Evolutionary conservation across 2,797 vertebrate genomes (phyloP).

Genomic region (Coreius guichenoti): DNA sequence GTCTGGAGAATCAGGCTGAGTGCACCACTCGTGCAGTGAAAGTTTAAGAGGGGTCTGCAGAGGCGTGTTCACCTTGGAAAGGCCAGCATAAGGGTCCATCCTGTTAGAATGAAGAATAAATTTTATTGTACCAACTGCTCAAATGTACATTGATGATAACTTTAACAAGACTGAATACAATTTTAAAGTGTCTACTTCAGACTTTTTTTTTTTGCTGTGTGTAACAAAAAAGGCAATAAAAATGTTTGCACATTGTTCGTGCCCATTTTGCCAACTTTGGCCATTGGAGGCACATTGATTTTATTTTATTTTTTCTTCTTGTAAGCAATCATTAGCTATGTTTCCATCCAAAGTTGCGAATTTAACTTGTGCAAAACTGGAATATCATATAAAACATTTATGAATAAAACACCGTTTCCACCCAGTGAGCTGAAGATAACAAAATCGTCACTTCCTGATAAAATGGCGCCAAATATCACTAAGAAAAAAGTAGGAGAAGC

Average conservation of each 20-base stretch:
- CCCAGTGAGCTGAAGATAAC: no score
- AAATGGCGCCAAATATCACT: no score
- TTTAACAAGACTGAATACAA: not conserved
- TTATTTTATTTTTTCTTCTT: not conserved
- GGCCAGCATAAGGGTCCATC: slow-evolving; percentile 91
- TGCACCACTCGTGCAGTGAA: slow-evolving; percentile 95
- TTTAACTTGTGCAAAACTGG: no score
- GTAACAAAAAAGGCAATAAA: not conserved
- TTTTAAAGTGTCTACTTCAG: not conserved
- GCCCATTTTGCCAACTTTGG: not conserved
- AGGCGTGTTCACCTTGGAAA: slow-evolving; percentile 97
- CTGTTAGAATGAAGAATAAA: slow-evolving; percentile 67
- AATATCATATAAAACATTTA: no score
- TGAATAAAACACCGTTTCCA: no score
- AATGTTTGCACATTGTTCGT: not conserved
- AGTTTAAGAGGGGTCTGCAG: slow-evolving; percentile 89
- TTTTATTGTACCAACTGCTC: not conserved
- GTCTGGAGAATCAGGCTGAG: slow-evolving; percentile 74
- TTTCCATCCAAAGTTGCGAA: not conserved
- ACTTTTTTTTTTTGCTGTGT: not conserved
- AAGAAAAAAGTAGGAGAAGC: no score
- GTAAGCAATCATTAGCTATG: not conserved
- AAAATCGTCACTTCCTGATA: no score
- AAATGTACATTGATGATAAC: not conserved
- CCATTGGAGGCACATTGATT: not conserved